phyloP scores from a whole-genome alignment of 2,888 invertebrate species.

The Orthosia gracilis region DNA sequence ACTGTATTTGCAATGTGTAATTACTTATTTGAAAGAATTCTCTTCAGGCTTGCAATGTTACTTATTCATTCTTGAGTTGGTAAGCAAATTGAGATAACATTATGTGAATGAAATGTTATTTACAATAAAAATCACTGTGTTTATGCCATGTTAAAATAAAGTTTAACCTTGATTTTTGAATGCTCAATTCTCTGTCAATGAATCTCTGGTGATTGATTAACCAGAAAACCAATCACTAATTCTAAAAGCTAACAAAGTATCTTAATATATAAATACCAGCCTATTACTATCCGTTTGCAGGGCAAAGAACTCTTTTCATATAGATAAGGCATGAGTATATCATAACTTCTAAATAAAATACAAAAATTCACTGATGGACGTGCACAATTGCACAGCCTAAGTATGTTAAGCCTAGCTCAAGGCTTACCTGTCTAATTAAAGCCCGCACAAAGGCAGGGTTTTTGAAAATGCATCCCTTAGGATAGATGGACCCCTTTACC shows the following conservation, averaged over 20 bases:
- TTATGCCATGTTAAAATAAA: not conserved
- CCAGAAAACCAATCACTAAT: not conserved
- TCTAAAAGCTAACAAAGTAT: not conserved
- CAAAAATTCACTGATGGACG: not conserved
- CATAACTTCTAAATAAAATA: not conserved
- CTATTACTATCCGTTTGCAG: too few species aligned
- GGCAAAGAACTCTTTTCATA: too few species aligned
- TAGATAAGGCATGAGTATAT: too few species aligned
- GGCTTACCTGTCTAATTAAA: too few species aligned
- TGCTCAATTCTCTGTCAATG: not conserved
- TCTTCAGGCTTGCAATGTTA: not conserved
- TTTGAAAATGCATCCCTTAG: too few species aligned
- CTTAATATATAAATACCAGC: too few species aligned
- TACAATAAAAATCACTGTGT: not conserved
- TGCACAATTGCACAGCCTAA: not conserved
- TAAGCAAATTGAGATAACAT: not conserved
- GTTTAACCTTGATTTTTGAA: not conserved
- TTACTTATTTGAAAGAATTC: not conserved
- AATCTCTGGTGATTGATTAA: not conserved
- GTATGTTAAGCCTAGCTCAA: too few species aligned
- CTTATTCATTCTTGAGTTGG: not conserved
- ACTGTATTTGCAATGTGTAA: constrained; percentile 32
- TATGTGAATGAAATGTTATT: not conserved
- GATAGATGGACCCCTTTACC: too few species aligned
- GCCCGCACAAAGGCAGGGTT: too few species aligned